phyloP scores from a whole-genome alignment of 1,140 invertebrate species.

The Caligus rogercresseyi region DNA sequence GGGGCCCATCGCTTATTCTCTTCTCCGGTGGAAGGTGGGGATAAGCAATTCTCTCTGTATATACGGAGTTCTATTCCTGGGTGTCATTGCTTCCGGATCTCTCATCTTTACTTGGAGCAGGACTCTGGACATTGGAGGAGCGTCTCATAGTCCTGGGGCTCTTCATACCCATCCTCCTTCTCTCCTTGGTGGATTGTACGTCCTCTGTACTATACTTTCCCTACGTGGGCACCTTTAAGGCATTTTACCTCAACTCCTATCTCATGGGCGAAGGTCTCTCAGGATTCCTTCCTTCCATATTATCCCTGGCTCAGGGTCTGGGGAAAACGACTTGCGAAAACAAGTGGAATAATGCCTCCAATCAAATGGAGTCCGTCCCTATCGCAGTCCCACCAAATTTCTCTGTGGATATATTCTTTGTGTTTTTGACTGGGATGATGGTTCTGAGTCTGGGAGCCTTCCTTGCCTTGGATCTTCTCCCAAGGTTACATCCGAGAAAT shows the following conservation, averaged over 20 bases:
- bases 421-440: constrained; percentile 40
- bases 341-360: background rate
- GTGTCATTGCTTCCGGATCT: constrained; percentile 42
- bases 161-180: constrained; percentile 52
- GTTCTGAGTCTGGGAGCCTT: constrained; percentile 33
- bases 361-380: constrained; percentile 21
- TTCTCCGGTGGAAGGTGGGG: constrained; percentile 32
- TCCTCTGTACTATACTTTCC: constrained; percentile 78
- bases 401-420: constrained; percentile 45
- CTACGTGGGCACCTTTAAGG: constrained; percentile 43
- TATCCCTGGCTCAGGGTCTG: constrained; percentile 41
- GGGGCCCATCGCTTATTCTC: constrained; percentile 49
- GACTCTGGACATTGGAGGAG: constrained; percentile 37
- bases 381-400: constrained; percentile 39
- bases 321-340: constrained; percentile 20
- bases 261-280: constrained; percentile 60
- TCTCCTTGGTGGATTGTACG: constrained; percentile 71
- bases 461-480: constrained; percentile 30
- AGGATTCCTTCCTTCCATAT: constrained; percentile 64
- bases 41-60: constrained; percentile 42
- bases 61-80: constrained; percentile 48
- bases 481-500: constrained; percentile 27
- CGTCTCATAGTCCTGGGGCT: constrained; percentile 49
- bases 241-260: constrained; percentile 45
- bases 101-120: constrained; percentile 55